phyloP scores from a whole-genome alignment of 2,888 invertebrate genomes.

The Lottia scabra region DNA sequence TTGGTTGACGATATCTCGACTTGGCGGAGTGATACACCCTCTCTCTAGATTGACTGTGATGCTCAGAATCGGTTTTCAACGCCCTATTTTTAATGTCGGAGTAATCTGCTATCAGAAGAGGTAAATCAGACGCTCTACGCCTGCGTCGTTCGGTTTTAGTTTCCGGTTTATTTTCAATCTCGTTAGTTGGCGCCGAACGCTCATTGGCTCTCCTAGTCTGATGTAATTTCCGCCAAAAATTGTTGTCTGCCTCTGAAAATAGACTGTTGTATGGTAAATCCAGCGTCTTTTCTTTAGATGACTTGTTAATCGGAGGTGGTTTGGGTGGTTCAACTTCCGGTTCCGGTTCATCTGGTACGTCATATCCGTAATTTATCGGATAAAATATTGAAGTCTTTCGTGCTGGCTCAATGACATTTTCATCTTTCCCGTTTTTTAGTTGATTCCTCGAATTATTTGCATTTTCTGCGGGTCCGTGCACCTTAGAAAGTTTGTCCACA shows the following conservation, averaged over 20 bases:
- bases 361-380: neutral
- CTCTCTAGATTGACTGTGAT: no score
- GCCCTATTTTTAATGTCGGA: neutral
- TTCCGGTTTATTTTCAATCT: neutral
- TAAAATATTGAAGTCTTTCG: neutral
- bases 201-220: neutral
- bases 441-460: neutral
- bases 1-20: no score
- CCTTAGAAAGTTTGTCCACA: neutral
- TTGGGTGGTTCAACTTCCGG: neutral
- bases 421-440: neutral
- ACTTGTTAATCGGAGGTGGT: neutral
- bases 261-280: neutral
- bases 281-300: neutral
- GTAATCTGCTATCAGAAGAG: neutral
- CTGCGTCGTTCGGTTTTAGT: neutral
- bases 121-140: neutral
- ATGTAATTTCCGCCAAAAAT: neutral
- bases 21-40: no score
- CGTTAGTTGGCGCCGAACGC: neutral
- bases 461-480: neutral
- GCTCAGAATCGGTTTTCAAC: neutral
- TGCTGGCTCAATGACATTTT: neutral
- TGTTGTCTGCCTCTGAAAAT: neutral
- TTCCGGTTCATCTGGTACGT: neutral